Evolutionary conservation across 2,888 invertebrate species (phyloP).

Genomic region (Pammene aurita): DNA sequence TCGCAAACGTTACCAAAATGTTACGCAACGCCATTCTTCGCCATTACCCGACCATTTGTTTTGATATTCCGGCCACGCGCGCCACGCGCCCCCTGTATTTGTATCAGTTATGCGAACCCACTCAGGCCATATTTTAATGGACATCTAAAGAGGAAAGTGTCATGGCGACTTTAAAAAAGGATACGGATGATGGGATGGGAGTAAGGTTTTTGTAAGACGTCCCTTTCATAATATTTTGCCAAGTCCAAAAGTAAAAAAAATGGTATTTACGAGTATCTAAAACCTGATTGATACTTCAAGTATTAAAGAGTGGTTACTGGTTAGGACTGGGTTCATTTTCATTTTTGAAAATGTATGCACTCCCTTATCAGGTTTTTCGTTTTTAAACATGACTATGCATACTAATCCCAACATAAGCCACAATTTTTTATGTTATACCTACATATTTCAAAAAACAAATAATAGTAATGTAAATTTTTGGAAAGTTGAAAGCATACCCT

Average conservation of each 20-base stretch:
- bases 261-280: too few species aligned
- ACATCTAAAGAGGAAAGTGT: slow-evolving; percentile 28
- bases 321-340: too few species aligned
- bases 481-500: too few species aligned
- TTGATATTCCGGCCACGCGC: slow-evolving; percentile 49
- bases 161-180: slow-evolving; percentile 31
- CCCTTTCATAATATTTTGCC: neutral
- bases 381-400: too few species aligned
- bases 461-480: too few species aligned
- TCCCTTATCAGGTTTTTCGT: too few species aligned
- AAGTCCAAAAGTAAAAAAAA: neutral
- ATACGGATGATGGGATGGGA: neutral
- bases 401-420: too few species aligned
- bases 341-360: too few species aligned
- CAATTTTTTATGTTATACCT: too few species aligned
- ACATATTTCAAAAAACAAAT: too few species aligned
- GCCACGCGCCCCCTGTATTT: slow-evolving; percentile 44
- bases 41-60: slow-evolving; percentile 47
- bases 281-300: too few species aligned
- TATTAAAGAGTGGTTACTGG: too few species aligned
- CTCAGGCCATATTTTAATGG: slow-evolving; percentile 40
- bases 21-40: slow-evolving; percentile 45
- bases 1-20: neutral
- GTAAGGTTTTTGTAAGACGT: neutral
- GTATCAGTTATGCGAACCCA: slow-evolving; percentile 37